Evolutionary conservation across 1,140 invertebrate genomes (phyloP).

Genomic region (Bombus pascuorum): DNA sequence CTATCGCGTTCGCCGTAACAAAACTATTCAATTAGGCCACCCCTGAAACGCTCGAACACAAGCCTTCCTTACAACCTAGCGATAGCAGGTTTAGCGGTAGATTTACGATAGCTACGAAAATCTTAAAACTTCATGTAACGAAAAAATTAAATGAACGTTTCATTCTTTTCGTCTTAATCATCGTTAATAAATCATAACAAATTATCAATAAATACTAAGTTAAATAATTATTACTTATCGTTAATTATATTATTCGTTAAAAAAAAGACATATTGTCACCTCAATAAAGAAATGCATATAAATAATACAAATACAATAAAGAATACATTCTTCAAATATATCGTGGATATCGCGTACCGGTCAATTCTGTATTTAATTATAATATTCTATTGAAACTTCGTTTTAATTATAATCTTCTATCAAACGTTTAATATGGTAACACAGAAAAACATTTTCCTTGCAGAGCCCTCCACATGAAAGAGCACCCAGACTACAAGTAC

Average conservation of each 20-base stretch:
- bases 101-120: neutral
- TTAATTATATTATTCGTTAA: too few species aligned
- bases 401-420: too few species aligned
- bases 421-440: neutral
- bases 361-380: too few species aligned
- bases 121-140: neutral
- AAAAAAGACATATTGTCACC: too few species aligned
- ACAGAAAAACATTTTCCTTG: conserved; percentile 65
- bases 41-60: conserved; percentile 29
- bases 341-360: too few species aligned
- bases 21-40: conserved; percentile 62
- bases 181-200: neutral
- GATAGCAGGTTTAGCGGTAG: conserved; percentile 22
- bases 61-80: conserved; percentile 4
- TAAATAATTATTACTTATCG: too few species aligned
- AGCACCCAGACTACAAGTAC: conserved; percentile 98
- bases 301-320: too few species aligned
- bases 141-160: neutral
- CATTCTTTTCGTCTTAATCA: neutral
- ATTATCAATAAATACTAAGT: too few species aligned
- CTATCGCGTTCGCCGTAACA: conserved; percentile 29
- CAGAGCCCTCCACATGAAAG: conserved; percentile 98
- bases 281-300: too few species aligned
- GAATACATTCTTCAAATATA: too few species aligned
- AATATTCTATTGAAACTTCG: too few species aligned